phyloP scores from a whole-genome alignment of 2,113 vertebrate species.

The Prolemur simus region DNA sequence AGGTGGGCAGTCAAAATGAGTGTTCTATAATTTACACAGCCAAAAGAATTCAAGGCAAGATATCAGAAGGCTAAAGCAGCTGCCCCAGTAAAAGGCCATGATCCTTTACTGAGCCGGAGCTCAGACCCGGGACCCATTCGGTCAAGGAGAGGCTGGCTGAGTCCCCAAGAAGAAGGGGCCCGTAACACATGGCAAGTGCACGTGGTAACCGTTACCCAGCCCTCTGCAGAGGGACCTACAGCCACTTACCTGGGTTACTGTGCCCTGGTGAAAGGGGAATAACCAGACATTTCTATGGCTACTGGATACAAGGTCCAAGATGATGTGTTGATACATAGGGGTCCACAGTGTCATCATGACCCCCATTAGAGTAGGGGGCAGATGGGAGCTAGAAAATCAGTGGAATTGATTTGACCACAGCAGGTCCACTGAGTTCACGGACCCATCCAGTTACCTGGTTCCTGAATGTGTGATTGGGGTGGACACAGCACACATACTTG shows the following conservation, averaged over 20 bases:
- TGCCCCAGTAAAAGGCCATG: background rate
- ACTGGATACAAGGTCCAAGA: background rate
- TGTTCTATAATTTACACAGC: background rate
- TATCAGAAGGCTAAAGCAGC: background rate
- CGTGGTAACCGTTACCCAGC: accelerated
- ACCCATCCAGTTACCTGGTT: background rate
- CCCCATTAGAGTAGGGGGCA: background rate
- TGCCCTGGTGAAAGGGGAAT: background rate
- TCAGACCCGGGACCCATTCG: background rate
- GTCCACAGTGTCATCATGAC: background rate
- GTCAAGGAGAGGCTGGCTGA: background rate
- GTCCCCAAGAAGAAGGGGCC: background rate
- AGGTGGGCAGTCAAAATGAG: background rate
- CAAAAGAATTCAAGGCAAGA: background rate
- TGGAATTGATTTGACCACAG: background rate
- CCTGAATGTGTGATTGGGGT: background rate
- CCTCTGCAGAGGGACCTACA: background rate
- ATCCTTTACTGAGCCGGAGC: background rate
- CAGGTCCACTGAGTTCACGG: background rate
- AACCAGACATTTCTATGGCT: background rate
- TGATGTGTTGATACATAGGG: accelerated
- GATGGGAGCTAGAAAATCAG: background rate
- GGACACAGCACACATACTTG: background rate
- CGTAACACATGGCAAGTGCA: accelerated
- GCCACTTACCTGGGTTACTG: background rate